phyloP scores from a whole-genome alignment of 2,797 vertebrate genomes.

The Lacerta viridis region DNA sequence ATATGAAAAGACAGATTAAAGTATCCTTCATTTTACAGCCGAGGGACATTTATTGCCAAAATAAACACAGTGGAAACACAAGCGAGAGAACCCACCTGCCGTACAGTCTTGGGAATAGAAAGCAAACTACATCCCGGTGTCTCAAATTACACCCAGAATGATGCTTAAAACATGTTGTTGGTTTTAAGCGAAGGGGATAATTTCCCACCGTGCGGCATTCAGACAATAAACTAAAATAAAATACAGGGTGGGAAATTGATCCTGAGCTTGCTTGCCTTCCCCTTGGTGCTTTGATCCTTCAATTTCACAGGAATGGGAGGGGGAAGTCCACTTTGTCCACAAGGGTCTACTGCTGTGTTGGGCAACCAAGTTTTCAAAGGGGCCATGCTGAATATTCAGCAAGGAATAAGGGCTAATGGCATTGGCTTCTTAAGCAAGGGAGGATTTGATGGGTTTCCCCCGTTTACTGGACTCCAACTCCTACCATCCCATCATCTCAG shows the following conservation, averaged over 20 bases:
- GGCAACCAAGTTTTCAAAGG: background rate
- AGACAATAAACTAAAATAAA: background rate
- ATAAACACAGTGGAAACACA: background rate
- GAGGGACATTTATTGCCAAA: conserved; percentile 4
- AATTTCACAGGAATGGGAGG: background rate
- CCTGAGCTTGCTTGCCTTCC: background rate
- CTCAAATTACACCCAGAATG: conserved; percentile 8
- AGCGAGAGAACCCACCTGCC: conserved; percentile 16
- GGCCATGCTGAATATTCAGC: background rate
- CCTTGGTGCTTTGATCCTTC: background rate
- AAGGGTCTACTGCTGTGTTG: background rate
- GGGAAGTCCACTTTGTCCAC: background rate
- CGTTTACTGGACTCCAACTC: too few species aligned
- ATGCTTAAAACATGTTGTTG: conserved; percentile 20
- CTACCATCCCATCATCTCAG: too few species aligned
- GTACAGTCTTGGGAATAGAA: background rate
- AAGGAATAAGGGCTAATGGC: background rate
- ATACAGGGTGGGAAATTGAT: background rate
- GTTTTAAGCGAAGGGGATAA: conserved; percentile 14
- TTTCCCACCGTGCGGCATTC: background rate
- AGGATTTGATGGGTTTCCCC: too few species aligned
- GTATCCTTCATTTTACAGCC: conserved; percentile 16
- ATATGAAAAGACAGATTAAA: background rate
- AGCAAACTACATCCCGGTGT: background rate
- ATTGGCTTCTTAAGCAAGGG: too few species aligned